Percentiles rank a stretch among this genome's conserved stretches.
Conservation (phyloP, 2,113 vertebrate genomes). For the Microcebus tavaratra region DNA sequence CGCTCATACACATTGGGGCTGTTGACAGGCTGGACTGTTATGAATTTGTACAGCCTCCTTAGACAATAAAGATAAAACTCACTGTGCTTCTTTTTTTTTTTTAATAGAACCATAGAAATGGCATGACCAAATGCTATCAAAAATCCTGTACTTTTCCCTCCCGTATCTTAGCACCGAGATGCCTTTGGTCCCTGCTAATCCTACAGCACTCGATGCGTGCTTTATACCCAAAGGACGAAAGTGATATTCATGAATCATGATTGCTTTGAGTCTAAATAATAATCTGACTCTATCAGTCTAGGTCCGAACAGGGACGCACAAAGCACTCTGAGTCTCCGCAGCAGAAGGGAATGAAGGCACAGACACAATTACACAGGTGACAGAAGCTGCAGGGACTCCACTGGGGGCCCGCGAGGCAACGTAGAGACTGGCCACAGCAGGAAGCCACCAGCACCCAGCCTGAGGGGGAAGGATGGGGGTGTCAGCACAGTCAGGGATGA, state of each 20-base stretch:
- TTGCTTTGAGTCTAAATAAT: not conserved
- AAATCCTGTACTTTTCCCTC: not conserved
- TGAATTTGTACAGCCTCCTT: not conserved
- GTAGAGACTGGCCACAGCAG: not conserved
- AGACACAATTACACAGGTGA: accelerated
- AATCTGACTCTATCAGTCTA: too few relatives aligned
- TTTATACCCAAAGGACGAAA: not conserved
- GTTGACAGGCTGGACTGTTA: not conserved
- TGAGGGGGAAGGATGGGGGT: accelerated
- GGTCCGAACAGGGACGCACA: not conserved
- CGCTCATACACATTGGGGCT: not conserved
- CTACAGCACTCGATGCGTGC: too few relatives aligned
- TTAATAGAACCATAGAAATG: not conserved
- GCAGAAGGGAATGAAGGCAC: not conserved
- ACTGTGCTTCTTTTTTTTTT: not conserved
- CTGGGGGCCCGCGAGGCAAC: accelerated
- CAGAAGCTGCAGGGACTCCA: not conserved
- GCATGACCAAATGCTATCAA: not conserved
- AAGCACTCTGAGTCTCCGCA: too few relatives aligned
- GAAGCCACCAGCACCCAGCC: not conserved
- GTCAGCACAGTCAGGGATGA: not conserved
- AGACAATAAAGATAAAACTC: not conserved
- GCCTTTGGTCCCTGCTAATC: not conserved
- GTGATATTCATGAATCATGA: not conserved
- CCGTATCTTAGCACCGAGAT: accelerated